These are phyloP conservation scores for Oligia latruncula DNA, from an alignment of 2,888 invertebrate genomes.

Conservation along the genomic window DNA sequence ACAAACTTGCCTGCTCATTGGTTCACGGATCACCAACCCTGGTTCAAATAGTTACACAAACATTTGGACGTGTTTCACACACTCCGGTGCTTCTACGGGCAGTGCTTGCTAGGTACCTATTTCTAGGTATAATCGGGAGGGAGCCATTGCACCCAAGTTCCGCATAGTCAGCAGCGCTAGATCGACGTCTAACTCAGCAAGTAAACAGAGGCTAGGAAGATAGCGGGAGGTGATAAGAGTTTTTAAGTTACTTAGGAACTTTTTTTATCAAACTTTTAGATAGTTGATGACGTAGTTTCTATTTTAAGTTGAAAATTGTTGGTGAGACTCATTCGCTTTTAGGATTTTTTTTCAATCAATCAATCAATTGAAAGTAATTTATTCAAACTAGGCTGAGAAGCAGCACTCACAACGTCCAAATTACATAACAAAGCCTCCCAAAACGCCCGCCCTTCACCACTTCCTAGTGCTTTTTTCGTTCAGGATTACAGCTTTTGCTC, in stretches of 20 bases:
- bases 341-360: background rate
- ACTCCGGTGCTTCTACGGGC: constrained; percentile 25
- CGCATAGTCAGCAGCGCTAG: constrained; percentile 61
- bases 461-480: no score
- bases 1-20: background rate
- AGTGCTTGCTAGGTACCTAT: constrained; percentile 22
- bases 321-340: background rate
- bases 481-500: background rate
- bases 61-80: constrained; percentile 48
- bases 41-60: constrained; percentile 41
- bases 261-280: background rate
- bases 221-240: constrained; percentile 22
- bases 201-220: constrained; percentile 46
- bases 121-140: constrained; percentile 45
- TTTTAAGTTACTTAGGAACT: background rate
- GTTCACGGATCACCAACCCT: constrained; percentile 21
- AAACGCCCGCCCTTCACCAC: no score
- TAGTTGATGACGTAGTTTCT: background rate
- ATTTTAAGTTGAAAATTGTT: background rate
- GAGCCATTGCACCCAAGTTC: constrained; percentile 59
- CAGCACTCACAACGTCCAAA: no score
- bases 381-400: no score
- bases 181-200: constrained; percentile 60
- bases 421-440: no score
- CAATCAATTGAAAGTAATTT: no score